Percentiles rank a stretch among this genome's conserved stretches.
phyloP scores from a whole-genome alignment of 2,888 invertebrate species.

The Augochlorella aurata region DNA sequence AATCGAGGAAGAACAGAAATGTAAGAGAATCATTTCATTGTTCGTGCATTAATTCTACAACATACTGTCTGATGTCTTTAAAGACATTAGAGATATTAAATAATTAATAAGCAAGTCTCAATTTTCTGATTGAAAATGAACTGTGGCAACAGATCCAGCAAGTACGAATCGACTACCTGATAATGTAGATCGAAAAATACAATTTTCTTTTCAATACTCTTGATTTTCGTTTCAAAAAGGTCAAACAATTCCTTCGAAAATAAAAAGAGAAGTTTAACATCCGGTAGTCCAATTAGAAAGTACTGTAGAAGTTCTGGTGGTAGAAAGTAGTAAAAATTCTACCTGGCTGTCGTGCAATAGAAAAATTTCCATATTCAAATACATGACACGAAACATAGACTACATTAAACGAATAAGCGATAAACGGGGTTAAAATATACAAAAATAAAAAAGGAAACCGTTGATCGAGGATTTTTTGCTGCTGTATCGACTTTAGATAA shows the following conservation, averaged over 20 bases:
- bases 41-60: not conserved
- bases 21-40: too few species aligned
- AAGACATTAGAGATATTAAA: not conserved
- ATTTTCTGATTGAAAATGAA: not conserved
- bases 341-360: not conserved
- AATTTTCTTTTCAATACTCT: not conserved
- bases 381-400: slow-evolving; percentile 16
- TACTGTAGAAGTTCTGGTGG: not conserved
- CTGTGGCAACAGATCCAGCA: not conserved
- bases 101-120: not conserved
- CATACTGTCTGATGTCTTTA: not conserved
- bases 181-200: not conserved
- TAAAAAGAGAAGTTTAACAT: not conserved
- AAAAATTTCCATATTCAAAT: slow-evolving; percentile 3
- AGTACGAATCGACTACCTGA: too few species aligned
- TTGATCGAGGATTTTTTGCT: slow-evolving; percentile 78
- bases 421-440: slow-evolving; percentile 81
- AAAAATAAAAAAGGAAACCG: slow-evolving; percentile 78
- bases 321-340: not conserved
- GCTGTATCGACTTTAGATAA: slow-evolving; percentile 67
- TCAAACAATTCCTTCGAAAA: not conserved
- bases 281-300: not conserved
- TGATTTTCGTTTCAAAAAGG: not conserved
- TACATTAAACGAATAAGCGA: slow-evolving; percentile 78
- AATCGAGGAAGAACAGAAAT: too few species aligned